Evolutionary conservation across 2,797 vertebrate genomes (phyloP).

Genomic region (Typhlichthys eigenmanni): DNA sequence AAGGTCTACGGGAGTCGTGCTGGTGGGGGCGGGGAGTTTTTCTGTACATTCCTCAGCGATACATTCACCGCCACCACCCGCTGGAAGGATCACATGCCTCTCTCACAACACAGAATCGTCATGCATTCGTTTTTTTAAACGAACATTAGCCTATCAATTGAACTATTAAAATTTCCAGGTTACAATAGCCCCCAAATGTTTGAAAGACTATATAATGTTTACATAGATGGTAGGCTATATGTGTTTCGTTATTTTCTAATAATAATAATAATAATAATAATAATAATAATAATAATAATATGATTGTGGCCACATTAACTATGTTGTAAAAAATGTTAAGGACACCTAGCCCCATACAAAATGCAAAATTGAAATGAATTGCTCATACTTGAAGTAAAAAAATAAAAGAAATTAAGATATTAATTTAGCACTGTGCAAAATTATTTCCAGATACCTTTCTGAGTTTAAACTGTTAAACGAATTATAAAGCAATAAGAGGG

Average conservation of each 20-base stretch:
- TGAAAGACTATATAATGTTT: too few species aligned
- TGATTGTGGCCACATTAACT: slow-evolving; percentile 7
- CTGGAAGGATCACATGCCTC: slow-evolving; percentile 36
- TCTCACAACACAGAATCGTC: slow-evolving; percentile 28
- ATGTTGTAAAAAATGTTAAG: slow-evolving; percentile 41
- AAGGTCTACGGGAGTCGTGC: slow-evolving; percentile 39
- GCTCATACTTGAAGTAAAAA: neutral
- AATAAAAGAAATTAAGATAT: neutral
- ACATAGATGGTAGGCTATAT: neutral
- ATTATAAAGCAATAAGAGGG: slow-evolving; percentile 7
- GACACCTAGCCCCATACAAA: slow-evolving; percentile 6
- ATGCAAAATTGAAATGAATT: neutral
- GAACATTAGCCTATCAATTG: neutral
- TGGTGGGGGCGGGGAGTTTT: slow-evolving; percentile 67
- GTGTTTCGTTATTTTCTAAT: slow-evolving; percentile 40
- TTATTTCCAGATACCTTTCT: slow-evolving; percentile 8
- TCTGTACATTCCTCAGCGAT: slow-evolving; percentile 76
- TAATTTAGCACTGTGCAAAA: neutral
- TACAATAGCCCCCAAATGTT: too few species aligned
- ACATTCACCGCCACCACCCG: slow-evolving; percentile 59
- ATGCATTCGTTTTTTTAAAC: slow-evolving; percentile 55
- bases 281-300: slow-evolving; percentile 2
- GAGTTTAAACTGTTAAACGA: slow-evolving; percentile 8
- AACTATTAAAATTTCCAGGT: too few species aligned
- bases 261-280: too few species aligned